Evolutionary conservation across 1,140 invertebrate genomes (phyloP).

Genomic region (Stegodyphus mimosarum): DNA sequence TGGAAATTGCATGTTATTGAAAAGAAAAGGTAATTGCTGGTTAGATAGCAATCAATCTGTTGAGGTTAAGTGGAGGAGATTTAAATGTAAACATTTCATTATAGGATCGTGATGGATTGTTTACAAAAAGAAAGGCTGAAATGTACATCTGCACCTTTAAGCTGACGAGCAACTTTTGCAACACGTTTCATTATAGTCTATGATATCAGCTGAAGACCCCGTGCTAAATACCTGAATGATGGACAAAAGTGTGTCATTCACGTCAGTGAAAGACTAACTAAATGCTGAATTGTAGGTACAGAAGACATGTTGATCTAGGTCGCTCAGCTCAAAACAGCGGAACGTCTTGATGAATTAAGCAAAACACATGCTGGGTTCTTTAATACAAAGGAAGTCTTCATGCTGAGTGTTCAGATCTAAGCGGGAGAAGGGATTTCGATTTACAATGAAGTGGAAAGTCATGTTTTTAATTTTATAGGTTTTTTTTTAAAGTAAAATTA

Average conservation of each 20-base stretch:
- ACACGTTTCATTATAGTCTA: background rate
- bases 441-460: too few relatives aligned
- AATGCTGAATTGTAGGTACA: background rate
- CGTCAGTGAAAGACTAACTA: background rate
- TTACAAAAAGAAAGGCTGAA: background rate
- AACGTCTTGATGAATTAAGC: too few relatives aligned
- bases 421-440: too few relatives aligned
- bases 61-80: conserved; percentile 18
- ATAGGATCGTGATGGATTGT: conserved; percentile 23
- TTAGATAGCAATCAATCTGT: conserved; percentile 11
- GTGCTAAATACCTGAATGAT: background rate
- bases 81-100: conserved; percentile 30
- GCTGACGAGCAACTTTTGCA: too few relatives aligned
- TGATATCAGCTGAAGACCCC: background rate
- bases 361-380: too few relatives aligned
- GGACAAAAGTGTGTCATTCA: background rate
- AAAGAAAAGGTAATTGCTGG: background rate
- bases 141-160: background rate
- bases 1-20: conserved; percentile 14
- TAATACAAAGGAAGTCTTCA: too few relatives aligned
- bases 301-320: background rate
- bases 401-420: too few relatives aligned
- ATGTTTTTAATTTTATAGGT: too few relatives aligned
- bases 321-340: too few relatives aligned
- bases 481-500: too few relatives aligned